These are phyloP conservation scores for Lamprotornis superbus DNA, from an alignment of 2,113 vertebrate species.

Conservation along the genomic window DNA sequence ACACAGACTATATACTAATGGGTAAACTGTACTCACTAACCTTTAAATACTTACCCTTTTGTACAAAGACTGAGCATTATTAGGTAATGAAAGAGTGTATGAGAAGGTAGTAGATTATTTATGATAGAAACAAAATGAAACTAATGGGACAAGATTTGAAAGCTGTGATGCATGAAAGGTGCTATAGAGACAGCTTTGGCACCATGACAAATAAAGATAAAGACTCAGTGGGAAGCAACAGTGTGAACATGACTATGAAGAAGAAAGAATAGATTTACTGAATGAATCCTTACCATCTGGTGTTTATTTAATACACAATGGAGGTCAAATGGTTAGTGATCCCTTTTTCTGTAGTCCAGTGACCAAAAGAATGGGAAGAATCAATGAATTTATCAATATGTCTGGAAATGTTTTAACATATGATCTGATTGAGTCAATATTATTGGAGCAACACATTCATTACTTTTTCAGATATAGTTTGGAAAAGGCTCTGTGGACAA, in stretches of 20 bases:
- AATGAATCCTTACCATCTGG: conserved; percentile 89
- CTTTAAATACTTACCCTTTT: conserved; percentile 75
- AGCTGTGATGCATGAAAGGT: conserved; percentile 86
- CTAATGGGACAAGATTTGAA: conserved; percentile 85
- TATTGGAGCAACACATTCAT: conserved; percentile 73
- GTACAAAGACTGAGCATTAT: conserved; percentile 73
- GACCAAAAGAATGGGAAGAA: conserved; percentile 81
- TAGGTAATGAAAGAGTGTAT: conserved; percentile 82
- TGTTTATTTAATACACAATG: conserved; percentile 92
- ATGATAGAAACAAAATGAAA: conserved; percentile 86
- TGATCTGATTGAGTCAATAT: conserved; percentile 81
- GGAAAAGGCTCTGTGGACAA: not conserved
- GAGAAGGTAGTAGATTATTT: conserved; percentile 82
- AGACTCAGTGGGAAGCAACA: conserved; percentile 85
- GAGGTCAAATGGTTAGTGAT: conserved; percentile 89
- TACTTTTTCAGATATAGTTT: conserved; percentile 60
- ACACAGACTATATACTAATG: conserved; percentile 69
- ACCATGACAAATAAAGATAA: conserved; percentile 83
- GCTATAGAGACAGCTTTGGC: conserved; percentile 80
- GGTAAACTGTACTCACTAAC: conserved; percentile 78
- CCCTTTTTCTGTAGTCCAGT: conserved; percentile 81
- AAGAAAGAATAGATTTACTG: conserved; percentile 85
- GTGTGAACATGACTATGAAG: conserved; percentile 83
- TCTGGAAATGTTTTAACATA: conserved; percentile 79
- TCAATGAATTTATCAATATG: conserved; percentile 85